Evolutionary conservation across 2,888 invertebrate species (phyloP), one percentile per base, ranked within the genome.

Genomic region (Yponomeuta cagnagella): DNA sequence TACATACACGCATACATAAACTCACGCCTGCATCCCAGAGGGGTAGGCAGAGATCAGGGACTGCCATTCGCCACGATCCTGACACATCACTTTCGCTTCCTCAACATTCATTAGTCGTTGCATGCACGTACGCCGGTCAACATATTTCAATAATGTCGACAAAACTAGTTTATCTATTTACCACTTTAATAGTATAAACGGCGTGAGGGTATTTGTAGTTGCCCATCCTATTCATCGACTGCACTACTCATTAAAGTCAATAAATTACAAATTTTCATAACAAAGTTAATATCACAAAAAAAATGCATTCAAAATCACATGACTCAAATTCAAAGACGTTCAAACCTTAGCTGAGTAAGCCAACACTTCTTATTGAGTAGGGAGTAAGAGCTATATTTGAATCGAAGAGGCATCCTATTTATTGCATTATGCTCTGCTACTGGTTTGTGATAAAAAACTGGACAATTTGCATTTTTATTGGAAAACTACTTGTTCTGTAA

Each of bases 401-500:
- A 52, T 52, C 43, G 52, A 52, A 52, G 15, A 52, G 12, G 3
- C 52, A 52, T 52, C 2, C 52, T 10, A 52, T 43, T 43, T 4
- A 8, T 43, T 43, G 6, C 43, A 43, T 43, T 8, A 43, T 43
- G 6, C 52, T 52, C 2, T 5, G 12, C 5, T 52, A 52, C 52
- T 2, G 52, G 9, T 23, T 43, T 31, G 4, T 43, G 70, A 68
- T 70, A 72, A 72, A 43, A 72, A 69, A 58, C 43, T 63, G 15
- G 48, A 33, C 69, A 23, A 72, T 75, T 75, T 74, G 73, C 74
- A 75, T 75, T 69, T 75, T 73, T 73, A 75, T 75, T 75, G 75
- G 74, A 74, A 73, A 73, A 15, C 15, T 23, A 68, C 68, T 68
- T 68, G 43, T 15, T 43, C n/a, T 10, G 68, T 68, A 15, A 68